phyloP scores from a whole-genome alignment of 2,797 vertebrate species.

The Ctenosaura bakeri region DNA sequence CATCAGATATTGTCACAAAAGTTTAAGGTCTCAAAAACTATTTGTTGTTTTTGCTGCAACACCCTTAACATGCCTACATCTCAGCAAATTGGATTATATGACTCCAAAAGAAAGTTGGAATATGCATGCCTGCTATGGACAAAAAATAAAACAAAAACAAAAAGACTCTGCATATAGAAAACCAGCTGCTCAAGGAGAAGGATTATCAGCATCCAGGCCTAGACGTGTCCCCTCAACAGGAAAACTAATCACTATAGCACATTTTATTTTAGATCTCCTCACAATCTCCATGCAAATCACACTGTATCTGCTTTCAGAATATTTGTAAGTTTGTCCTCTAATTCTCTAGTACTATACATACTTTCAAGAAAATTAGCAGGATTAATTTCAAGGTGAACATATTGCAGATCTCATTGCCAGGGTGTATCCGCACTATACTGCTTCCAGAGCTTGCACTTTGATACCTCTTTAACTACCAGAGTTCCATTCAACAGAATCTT shows the following conservation, averaged over 20 bases:
- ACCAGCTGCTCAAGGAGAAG: not conserved
- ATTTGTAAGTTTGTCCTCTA: not conserved
- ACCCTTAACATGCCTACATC: not conserved
- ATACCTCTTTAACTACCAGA: no score
- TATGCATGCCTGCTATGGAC: not conserved
- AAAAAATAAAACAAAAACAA: not conserved
- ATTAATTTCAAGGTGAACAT: not conserved
- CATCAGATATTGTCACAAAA: not conserved
- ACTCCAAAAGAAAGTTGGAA: not conserved
- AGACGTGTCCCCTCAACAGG: not conserved
- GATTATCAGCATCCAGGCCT: not conserved
- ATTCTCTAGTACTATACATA: not conserved
- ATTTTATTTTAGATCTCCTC: not conserved
- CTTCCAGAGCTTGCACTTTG: no score
- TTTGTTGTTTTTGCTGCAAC: not conserved
- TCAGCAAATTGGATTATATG: not conserved
- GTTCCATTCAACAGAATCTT: no score
- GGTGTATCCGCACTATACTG: not conserved
- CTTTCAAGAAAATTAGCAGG: not conserved
- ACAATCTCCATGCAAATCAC: not conserved
- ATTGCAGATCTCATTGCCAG: not conserved
- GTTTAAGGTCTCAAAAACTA: not conserved
- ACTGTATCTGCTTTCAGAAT: not conserved
- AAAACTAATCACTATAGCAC: not conserved
- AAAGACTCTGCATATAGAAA: not conserved